Evolutionary conservation across 2,113 vertebrate genomes (phyloP), one percentile per base, ranked within the genome.

Genomic region (Carassius auratus): DNA sequence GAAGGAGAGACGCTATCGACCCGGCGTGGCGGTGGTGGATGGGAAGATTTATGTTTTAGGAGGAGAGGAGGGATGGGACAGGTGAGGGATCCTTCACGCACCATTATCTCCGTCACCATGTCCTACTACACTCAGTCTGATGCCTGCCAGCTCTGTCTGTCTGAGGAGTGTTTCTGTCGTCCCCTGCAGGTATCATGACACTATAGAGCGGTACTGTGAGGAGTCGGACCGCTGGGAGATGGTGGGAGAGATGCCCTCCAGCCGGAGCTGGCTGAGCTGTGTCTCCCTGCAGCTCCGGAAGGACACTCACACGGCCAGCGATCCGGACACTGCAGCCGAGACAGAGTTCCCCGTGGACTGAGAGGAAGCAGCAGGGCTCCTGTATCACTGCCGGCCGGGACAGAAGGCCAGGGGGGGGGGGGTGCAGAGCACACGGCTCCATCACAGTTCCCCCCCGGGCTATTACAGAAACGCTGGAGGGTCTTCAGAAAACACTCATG

Each of bases 211-310:
- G 85, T 96, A 94, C 87, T 94, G 93, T 81, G 94, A 95, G 0
- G 93, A 94, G 69, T 93, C 92, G 0, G 94, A 95, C 91, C 88
- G 75, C 13, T 96, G 95, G 95, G 95, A 96, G 89, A 94, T 96
- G 3, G 91, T 95, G 0, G 94, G 94, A 1, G 95, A 96, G 90
- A 95, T 96, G 95, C 94, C 93, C 33, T 94, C 94, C 75, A 95
- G 95, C 81, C 94, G 94, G 48, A 95, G 95, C 90, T 96, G 95
- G 95, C 91, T 96, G 77, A 95, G 95, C 91, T 96, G 95, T 4
- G 95, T 95, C 6, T 94, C 95, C 5, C 91, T 95, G 8, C 94
- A 91, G 85, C 90, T 95, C 79, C 92, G 92, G 85, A 95, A 95
- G 79, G 93, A 95, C 86, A 79, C 92, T 48, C 88, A 87, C 50